Base-by-base conservation (phyloP, 1,140 invertebrate genomes). In the Papilio xuthus region DNA sequence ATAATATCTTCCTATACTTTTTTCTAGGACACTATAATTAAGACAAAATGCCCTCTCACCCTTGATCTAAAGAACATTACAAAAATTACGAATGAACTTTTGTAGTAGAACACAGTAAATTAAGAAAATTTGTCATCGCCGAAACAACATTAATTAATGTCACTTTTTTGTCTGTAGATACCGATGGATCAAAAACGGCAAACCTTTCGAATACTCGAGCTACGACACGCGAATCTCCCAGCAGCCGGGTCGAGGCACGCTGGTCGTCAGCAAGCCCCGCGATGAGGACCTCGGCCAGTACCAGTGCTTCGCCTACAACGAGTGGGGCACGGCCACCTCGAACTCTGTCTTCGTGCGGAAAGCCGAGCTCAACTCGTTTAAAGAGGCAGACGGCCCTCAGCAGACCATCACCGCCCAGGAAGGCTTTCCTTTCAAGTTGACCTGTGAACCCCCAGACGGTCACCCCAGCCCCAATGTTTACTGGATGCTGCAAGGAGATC, bases 271-370 rank as follows among this genome's bases (percentile, higher is more conserved):
- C 50, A 95, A 95, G 81, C 98, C 98, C 0, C 95, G 96, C 76
- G 97, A 99, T 85, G 98, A 99, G 88, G 99, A 99, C 94, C 95
- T 99, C 41, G 98, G 98, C 42, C 97, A 99, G 84, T 99, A 99
- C 93, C 99, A 99, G 90, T 99, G 99, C 94, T 98, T 99, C 92
- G 99, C 99, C 0, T 95, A 96, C 84, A 99, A 99, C 89, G 97
- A 98, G 85, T 98, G 98, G 95, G 99, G 99, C 67, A 97, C 96
- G 4, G 98, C 98, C 15, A 98, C 98, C 0, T 98, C 98, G 0
- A 99, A 99, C 92, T 98, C 98, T 0, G 98, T 99, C 12, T 98
- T 98, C 87, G 97, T 99, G 15, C 95, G 98, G n/a, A 98, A 99
- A 93, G 98, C 98, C 6, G 98, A 99, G 91, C 94, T 99, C 78